These are phyloP conservation scores for Lepus oiostolus DNA, from an alignment of 2,797 vertebrate genomes.

Conservation along the genomic window DNA sequence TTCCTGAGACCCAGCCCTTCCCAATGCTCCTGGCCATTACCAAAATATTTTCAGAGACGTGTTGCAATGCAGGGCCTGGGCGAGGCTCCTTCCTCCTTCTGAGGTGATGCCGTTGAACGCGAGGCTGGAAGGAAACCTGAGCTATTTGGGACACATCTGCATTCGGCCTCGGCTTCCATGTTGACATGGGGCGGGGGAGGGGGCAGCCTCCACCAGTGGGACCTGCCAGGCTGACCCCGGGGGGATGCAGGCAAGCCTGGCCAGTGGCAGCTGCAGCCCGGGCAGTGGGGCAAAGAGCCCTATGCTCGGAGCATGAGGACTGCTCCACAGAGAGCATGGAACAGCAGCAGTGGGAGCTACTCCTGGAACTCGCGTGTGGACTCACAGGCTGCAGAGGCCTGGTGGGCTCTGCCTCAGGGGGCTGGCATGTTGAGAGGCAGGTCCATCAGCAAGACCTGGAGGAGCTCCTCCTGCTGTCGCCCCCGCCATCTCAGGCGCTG, in stretches of 20 bases:
- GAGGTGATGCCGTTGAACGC: conserved; percentile 94
- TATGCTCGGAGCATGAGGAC: background rate
- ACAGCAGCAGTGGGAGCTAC: accelerated
- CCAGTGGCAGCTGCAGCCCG: accelerated
- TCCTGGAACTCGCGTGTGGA: background rate
- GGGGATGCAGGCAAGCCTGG: background rate
- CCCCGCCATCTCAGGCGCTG: background rate
- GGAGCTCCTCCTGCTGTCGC: background rate
- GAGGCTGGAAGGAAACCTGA: conserved; percentile 89
- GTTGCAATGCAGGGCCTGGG: conserved; percentile 93
- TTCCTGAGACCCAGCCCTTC: background rate
- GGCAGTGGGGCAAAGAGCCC: background rate
- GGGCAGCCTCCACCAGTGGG: background rate
- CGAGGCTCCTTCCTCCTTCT: conserved; percentile 92
- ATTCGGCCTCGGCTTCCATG: background rate
- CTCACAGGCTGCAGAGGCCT: background rate
- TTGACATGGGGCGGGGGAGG: too few species aligned
- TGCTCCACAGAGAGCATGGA: background rate
- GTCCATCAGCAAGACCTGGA: background rate
- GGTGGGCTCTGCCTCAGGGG: background rate
- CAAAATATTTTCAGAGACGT: conserved; percentile 93
- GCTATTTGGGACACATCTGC: background rate
- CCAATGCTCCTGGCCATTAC: conserved; percentile 85
- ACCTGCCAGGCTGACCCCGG: background rate
- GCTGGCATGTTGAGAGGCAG: background rate